A percentile compares a stretch with the other conserved stretches of the same genome.
phyloP scores from a whole-genome alignment of 1,140 invertebrate species.

The Drosophila sturtevanti region DNA sequence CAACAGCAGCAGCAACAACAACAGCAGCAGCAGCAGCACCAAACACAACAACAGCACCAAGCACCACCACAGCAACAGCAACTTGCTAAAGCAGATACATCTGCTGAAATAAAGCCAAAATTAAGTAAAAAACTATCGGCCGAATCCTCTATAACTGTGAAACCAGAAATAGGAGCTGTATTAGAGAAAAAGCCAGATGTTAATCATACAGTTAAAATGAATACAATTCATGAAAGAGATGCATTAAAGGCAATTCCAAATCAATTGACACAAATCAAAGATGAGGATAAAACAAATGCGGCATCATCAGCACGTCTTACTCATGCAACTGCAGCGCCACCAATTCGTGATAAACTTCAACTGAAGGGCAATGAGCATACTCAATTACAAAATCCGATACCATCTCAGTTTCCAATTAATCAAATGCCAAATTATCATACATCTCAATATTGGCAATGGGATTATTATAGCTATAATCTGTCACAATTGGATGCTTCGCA shows the following conservation, averaged over 20 bases:
- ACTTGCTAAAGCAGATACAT: background rate
- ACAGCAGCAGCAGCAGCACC: background rate
- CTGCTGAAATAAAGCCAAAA: conserved; percentile 49
- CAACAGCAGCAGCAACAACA: background rate
- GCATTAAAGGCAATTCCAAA: conserved; percentile 26
- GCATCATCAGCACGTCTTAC: conserved; percentile 7
- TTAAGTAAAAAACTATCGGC: conserved; percentile 31
- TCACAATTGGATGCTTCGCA: conserved; percentile 83
- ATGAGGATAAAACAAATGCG: conserved; percentile 61
- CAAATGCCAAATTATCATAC: conserved; percentile 86
- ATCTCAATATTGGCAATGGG: conserved; percentile 87
- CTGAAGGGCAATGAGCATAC: conserved; percentile 69
- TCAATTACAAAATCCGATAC: conserved; percentile 71
- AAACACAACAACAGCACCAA: background rate
- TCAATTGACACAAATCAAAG: conserved; percentile 64
- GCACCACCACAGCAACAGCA: conserved; percentile 2
- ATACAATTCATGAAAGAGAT: conserved; percentile 40
- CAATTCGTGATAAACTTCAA: conserved; percentile 60
- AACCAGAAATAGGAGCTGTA: conserved; percentile 24
- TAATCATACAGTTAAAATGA: conserved; percentile 29
- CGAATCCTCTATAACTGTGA: conserved; percentile 25
- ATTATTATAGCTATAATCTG: conserved; percentile 85
- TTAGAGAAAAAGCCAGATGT: conserved; percentile 42
- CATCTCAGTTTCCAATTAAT: conserved; percentile 85
- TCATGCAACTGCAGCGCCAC: conserved; percentile 25